Conservation (phyloP, 2,113 vertebrate genomes). For the Sardina pilchardus region DNA sequence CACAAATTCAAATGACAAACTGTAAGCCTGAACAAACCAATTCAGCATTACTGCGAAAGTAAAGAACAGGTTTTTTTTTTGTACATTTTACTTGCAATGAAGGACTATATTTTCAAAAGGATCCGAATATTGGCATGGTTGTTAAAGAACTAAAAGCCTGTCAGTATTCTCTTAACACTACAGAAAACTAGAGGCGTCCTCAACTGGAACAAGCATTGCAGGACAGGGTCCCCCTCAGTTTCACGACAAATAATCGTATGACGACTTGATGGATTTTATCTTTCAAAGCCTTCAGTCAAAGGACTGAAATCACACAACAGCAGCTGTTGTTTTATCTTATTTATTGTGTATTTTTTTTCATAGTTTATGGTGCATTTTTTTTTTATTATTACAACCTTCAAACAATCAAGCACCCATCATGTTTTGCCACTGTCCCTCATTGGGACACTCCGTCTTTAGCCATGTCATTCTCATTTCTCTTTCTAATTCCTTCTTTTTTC, state of each 20-base stretch:
- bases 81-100: neutral
- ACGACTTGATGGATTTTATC: neutral
- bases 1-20: neutral
- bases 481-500: neutral
- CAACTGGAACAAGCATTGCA: neutral
- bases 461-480: neutral
- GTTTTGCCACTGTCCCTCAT: neutral
- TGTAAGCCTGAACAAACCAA: conserved; percentile 10
- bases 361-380: neutral
- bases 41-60: neutral
- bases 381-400: conserved; percentile 6
- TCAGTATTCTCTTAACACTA: conserved; percentile 27
- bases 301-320: neutral
- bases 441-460: neutral
- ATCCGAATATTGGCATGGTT: neutral
- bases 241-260: conserved; percentile 1
- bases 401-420: conserved; percentile 23
- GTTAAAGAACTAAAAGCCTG: neutral
- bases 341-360: conserved; percentile 34
- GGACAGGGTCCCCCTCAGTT: neutral
- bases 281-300: conserved; percentile 6
- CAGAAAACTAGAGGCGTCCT: neutral
- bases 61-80: neutral
- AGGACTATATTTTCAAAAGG: neutral
- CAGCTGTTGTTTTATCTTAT: conserved; percentile 11